Base-by-base conservation (phyloP, 2,113 vertebrate genomes). In the Taxidea taxus region DNA sequence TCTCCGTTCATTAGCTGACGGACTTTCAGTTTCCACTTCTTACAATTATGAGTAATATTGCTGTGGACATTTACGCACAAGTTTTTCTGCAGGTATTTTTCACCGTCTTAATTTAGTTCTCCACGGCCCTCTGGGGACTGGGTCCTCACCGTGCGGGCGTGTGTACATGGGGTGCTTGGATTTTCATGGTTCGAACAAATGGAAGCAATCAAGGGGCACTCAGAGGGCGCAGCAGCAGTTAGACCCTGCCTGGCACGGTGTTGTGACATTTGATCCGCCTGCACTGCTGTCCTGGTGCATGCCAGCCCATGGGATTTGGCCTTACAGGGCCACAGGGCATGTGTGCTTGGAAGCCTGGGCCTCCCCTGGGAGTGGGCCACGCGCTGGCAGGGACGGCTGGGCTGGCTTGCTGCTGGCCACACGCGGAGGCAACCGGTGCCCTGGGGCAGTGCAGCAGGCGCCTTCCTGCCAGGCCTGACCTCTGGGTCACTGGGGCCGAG, bases 401-500 rank as follows among this genome's bases (percentile, higher is more conserved):
- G 74, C 21, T 25, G 54, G 54, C 78, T 91, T 56, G 47, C 89
- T 94, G 37, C 78, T 96, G 94, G 96, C 90, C 83, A 58, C 87
- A 62, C 0, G 13, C 96, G 42, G 80, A 95, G 88, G 88, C 94
- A 75, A 84, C 95, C 68, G 70, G 85, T 49, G 87, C 81, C 51
- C 85, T 27, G 25, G 85, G 93, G 56, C 91, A 9, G 60, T 77
- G 47, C n/a, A 1, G 42, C 68, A 60, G 90, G 72, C 29, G 1
- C 74, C 96, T 93, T 89, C 86, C 89, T 97, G 68, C 82, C 93
- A 96, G 90, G 31, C 64, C 6, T 82, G 93, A 85, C 89, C 95
- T 97, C 90, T 93, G 90, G 87, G 84, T 90, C 62, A 72, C 58
- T 95, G 66, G 47, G 85, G 90, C 66, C 80, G 58, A 58, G 70